A percentile compares a stretch with the other conserved stretches of the same genome.
Evolutionary conservation across 2,113 vertebrate species (phyloP).

Genomic region (Campylorhamphus procurvoides): DNA sequence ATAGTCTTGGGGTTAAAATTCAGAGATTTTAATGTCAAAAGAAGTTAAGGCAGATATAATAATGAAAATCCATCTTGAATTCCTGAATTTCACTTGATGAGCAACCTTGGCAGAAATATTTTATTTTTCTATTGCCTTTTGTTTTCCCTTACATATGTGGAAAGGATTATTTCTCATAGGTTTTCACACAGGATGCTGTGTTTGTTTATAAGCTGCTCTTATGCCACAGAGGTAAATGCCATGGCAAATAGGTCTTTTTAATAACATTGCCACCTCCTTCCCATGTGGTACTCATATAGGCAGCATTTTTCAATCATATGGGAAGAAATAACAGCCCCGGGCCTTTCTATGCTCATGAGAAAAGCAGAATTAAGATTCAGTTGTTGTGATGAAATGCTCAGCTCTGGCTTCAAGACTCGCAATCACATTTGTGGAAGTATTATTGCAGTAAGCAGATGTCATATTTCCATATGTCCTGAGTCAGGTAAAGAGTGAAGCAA

Average conservation of each 20-base stretch:
- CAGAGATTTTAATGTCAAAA: background rate
- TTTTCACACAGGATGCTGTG: background rate
- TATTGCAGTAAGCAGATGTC: slow-evolving; percentile 22
- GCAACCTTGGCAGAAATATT: background rate
- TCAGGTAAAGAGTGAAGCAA: background rate
- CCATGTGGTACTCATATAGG: background rate
- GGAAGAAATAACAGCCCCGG: background rate
- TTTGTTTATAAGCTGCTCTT: background rate
- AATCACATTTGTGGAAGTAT: background rate
- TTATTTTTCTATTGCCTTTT: background rate
- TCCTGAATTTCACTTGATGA: background rate
- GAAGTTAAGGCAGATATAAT: background rate
- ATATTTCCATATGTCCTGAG: slow-evolving; percentile 3
- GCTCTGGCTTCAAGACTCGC: background rate
- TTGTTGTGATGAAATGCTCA: background rate
- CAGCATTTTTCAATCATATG: background rate
- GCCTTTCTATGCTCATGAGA: background rate
- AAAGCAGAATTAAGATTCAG: background rate
- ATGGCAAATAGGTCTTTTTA: background rate
- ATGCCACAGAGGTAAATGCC: slow-evolving; percentile 18
- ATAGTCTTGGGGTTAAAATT: background rate
- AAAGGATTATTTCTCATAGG: background rate
- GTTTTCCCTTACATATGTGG: background rate
- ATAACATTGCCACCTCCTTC: background rate
- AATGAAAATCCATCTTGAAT: background rate